Percentiles rank a stretch among this genome's conserved stretches.
These are phyloP conservation scores for Mermis nigrescens DNA, from an alignment of 2,888 invertebrate genomes.

Conservation along the genomic window DNA sequence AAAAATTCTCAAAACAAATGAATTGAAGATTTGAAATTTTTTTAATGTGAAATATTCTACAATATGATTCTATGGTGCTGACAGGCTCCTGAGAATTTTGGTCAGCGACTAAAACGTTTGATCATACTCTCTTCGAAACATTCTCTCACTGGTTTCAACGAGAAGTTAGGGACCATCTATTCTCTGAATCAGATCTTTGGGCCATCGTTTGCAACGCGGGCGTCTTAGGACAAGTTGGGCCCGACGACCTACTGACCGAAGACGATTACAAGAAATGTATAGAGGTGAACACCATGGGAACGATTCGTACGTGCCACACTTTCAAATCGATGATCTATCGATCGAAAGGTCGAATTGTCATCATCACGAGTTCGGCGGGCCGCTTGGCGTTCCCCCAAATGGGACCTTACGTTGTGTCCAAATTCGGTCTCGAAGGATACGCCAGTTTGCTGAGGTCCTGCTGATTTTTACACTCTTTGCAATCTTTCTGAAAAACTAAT, in stretches of 20 bases:
- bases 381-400: constrained; percentile 29
- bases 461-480: no score
- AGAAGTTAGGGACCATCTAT: no score
- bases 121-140: no score
- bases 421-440: constrained; percentile 34
- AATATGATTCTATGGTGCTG: no score
- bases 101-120: no score
- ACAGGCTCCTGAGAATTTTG: no score
- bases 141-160: no score
- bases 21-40: no score
- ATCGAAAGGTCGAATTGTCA: constrained; percentile 28
- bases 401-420: constrained; percentile 34
- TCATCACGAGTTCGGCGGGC: constrained; percentile 31
- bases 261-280: constrained; percentile 49
- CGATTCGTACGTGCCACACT: constrained; percentile 21
- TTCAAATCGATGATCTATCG: constrained; percentile 6
- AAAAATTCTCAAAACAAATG: no score
- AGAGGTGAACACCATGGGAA: constrained; percentile 58
- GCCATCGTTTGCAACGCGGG: constrained; percentile 77
- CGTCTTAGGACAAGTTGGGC: constrained; percentile 59
- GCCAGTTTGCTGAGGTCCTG: constrained; percentile 24
- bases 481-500: no score
- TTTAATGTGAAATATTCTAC: no score
- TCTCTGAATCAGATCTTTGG: constrained; percentile 49
- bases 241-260: constrained; percentile 71